A percentile compares a stretch with the other conserved stretches of the same genome.
Conservation (phyloP, 2,113 vertebrate genomes). For the Tichodroma muraria region DNA sequence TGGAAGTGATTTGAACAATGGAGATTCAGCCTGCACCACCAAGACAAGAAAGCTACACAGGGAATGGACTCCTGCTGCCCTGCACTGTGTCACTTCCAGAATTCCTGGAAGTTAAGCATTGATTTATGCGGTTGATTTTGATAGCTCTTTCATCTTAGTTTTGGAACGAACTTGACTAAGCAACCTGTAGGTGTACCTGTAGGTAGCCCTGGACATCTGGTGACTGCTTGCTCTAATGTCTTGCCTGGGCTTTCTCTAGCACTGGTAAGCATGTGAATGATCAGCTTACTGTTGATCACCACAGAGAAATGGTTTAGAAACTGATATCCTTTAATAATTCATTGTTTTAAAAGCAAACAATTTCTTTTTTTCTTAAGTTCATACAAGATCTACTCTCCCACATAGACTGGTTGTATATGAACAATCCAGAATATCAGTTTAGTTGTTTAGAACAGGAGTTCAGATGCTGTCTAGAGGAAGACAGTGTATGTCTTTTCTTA, state of each 20-base stretch:
- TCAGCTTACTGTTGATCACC: background rate
- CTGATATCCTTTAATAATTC: background rate
- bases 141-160: background rate
- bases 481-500: background rate
- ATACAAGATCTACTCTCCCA: background rate
- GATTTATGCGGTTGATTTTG: background rate
- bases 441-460: background rate
- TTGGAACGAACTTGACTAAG: background rate
- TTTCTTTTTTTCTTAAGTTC: background rate
- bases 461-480: background rate
- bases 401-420: background rate
- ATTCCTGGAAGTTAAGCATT: background rate
- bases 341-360: background rate
- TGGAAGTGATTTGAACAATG: background rate
- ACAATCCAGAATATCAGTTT: background rate
- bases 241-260: background rate
- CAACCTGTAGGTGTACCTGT: background rate
- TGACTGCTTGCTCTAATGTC: background rate
- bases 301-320: background rate
- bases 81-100: background rate
- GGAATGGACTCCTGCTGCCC: background rate
- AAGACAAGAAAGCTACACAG: background rate
- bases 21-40: background rate
- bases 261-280: background rate
- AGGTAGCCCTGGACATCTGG: background rate